A percentile compares a stretch with the other conserved stretches of the same genome.
Evolutionary conservation across 2,888 invertebrate genomes (phyloP).

Genomic region (Drosophila tripunctata): DNA sequence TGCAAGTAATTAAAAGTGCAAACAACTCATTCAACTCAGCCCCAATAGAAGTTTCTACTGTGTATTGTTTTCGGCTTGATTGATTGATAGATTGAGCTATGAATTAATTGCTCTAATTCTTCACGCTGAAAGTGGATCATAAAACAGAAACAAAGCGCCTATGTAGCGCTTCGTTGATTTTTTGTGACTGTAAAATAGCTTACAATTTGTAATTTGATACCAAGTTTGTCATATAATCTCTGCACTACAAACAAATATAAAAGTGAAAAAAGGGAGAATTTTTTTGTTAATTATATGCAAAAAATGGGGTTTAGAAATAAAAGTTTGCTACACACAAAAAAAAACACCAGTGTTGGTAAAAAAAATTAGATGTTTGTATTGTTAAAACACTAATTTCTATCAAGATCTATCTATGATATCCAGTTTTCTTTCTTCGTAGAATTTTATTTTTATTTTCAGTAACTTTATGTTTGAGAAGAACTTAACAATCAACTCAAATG

Average conservation of each 20-base stretch:
- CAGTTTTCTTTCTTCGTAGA: no score
- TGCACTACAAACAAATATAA: slow-evolving; percentile 1
- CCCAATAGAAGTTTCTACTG: background rate
- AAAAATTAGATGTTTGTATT: no score
- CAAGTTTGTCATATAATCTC: slow-evolving; percentile 44
- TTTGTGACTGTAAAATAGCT: slow-evolving; percentile 35
- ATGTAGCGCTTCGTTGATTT: slow-evolving; percentile 17
- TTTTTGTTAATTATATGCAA: no score
- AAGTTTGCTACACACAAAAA: no score
- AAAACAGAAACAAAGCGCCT: background rate
- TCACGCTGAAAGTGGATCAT: background rate
- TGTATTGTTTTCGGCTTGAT: slow-evolving; percentile 5
- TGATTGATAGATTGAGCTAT: background rate
- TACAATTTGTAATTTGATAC: slow-evolving; percentile 44
- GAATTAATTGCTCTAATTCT: background rate
- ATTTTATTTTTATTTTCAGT: no score
- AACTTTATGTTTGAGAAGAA: no score
- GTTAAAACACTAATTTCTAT: no score
- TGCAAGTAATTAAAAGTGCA: slow-evolving; percentile 58
- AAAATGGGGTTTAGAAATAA: no score
- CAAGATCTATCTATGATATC: no score
- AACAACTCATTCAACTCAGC: background rate
- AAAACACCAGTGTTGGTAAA: no score
- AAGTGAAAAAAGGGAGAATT: no score
- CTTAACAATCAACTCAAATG: no score